Evolutionary conservation across 1,140 invertebrate species (phyloP), one percentile per base, ranked within the genome.

Genomic region (Drosophila repleta): DNA sequence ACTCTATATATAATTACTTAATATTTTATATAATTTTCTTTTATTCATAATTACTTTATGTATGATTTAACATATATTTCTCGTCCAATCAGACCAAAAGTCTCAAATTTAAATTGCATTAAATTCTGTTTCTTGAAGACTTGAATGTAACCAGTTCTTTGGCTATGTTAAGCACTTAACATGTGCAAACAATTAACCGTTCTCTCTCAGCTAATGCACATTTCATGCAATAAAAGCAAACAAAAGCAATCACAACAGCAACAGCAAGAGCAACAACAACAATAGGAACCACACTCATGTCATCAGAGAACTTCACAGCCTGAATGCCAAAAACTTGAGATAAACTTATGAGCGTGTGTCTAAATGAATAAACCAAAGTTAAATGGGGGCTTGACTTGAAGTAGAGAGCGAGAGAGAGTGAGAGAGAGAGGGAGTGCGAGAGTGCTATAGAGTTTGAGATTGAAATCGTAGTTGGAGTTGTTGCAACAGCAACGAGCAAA

Each of bases 171-270:
- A 49, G 35, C 61, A 64, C 80, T 84, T 58, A 60, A 63, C 70
- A 69, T 70, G 68, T 37, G 62, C 75, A 84, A 85, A 85, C 76
- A 84, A 74, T 87, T 78, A 87, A 78, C 78, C 60, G 70, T 87
- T 80, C 74, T 79, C 76, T 76, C 41, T 67, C 32, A 35, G 65
- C 80, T 84, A 84, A 87, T 87, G 82, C 82, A 87, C 82, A 87
- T 87, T 87, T 87, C 69, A 81, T 85, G 81, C 82, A 75, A 74
- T 74, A 74, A 76, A 68, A 65, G 76, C 46, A 79, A 84, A 79
- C 78, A 62, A 35, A 8, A 58, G 53, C 63, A 60, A 43, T 55
- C 64, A 64, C 29, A 60, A 45, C 32, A 45, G 24, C 13, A 62
- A 53, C 32, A 58, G 21, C 13, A 52, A 35, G 24, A 60, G 53